Evolutionary conservation across 2,888 invertebrate species (phyloP), one percentile per base, ranked within the genome.

Genomic region (Blera fallax): DNA sequence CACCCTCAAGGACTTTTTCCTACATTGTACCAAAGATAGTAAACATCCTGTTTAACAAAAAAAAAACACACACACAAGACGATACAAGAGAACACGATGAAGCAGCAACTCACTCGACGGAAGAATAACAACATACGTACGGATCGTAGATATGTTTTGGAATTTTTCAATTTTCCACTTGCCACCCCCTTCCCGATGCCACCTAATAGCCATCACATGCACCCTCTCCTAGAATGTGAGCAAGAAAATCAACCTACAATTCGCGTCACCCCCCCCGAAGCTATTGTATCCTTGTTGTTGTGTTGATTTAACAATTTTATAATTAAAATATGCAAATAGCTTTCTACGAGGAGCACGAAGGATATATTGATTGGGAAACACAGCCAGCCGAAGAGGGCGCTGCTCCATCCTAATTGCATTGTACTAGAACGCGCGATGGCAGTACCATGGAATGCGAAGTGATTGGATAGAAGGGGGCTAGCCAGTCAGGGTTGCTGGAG

Each of bases 281-380:
- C 74, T 58, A 76, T 74, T 84, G 73, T 70, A 64, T 58, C 64
- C 74, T 74, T 84, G 80, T 84, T 84, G 84, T 84, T 84, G 84
- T 80, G 84, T 84, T 84, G 84, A 84, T 84, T 84, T 84, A 80
- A 84, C 84, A 84, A 84, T 84, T 84, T 84, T 84, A 84, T 84
- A 84, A 84, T 84, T 84, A 84, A 84, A 84, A 84, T 84, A 84
- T 84, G 84, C 84, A 84, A 84, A 84, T 80, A 69, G 84, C 84
- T 84, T 84, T 74, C 70, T 43, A 58, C 74, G 69, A 79, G 74
- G 48, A 79, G 69, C 73, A 69, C 62, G 52, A 64, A 70, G 84
- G 84, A 79, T 74, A 54, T 82, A 84, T 84, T 74, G 84, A 84
- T 84, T 76, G 84, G 72, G 8, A 65, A 72, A 45, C 43, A 40